These are phyloP conservation scores for human DNA, from an alignment of 2,113 vertebrate genomes.

Conservation along the genomic window DNA sequence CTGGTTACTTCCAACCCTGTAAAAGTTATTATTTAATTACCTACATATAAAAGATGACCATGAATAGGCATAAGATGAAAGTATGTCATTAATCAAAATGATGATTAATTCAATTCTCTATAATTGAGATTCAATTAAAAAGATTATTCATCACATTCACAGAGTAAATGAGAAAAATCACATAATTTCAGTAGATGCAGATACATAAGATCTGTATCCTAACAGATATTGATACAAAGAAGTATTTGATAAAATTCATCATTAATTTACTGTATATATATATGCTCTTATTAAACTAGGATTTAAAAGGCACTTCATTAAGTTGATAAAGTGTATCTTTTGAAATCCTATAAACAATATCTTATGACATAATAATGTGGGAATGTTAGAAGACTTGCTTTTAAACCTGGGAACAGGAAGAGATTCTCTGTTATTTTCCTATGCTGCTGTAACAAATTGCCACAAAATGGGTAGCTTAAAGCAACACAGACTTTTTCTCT, in stretches of 20 bases:
- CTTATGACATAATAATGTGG: not conserved
- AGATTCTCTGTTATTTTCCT: not conserved
- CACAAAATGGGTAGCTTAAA: not conserved
- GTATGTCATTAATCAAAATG: not conserved
- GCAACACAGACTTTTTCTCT: not conserved
- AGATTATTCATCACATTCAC: not conserved
- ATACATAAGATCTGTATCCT: not conserved
- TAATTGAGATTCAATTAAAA: not conserved
- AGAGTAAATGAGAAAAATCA: not conserved
- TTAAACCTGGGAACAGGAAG: not conserved
- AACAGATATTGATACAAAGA: not conserved
- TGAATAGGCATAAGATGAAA: not conserved
- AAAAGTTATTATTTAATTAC: not conserved
- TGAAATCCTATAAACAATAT: not conserved
- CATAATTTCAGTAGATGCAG: not conserved
- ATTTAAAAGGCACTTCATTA: not conserved
- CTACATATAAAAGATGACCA: not conserved
- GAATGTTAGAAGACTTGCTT: not conserved
- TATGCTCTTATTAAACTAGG: not conserved
- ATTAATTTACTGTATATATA: not conserved
- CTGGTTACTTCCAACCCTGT: not conserved
- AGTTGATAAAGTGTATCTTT: not conserved
- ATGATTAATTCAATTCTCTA: not conserved
- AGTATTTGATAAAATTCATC: not conserved
- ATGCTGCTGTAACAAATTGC: not conserved